phyloP scores from a whole-genome alignment of 2,113 vertebrate species.

The Reinhardtius hippoglossoides region DNA sequence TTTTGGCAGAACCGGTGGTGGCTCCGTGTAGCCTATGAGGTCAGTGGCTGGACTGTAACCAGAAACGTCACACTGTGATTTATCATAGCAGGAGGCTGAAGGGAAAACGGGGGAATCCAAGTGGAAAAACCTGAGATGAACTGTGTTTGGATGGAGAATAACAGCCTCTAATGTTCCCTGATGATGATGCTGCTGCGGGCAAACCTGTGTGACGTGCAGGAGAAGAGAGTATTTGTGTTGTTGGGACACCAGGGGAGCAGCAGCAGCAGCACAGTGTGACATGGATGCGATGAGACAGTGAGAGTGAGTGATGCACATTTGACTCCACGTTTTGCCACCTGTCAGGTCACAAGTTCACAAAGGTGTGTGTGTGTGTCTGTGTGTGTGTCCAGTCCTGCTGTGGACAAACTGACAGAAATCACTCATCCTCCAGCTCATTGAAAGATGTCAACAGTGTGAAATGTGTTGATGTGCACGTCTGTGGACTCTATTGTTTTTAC shows the following conservation, averaged over 20 bases:
- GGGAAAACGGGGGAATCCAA: background rate
- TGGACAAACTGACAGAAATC: constrained; percentile 33
- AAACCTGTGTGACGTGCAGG: background rate
- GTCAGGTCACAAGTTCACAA: constrained; percentile 64
- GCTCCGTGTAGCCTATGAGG: constrained; percentile 22
- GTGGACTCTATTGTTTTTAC: constrained; percentile 8
- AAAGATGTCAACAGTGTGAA: constrained; percentile 1
- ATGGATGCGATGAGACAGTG: constrained; percentile 64
- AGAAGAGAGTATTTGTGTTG: background rate
- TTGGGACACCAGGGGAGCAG: constrained; percentile 14
- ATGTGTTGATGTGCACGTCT: background rate
- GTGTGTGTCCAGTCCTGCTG: background rate
- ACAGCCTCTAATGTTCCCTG: background rate
- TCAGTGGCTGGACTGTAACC: constrained; percentile 47
- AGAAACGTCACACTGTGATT: constrained; percentile 33
- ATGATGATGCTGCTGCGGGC: background rate
- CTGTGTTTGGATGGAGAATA: background rate
- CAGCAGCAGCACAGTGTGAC: background rate
- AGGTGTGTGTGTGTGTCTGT: constrained; percentile 29
- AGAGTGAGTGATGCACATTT: constrained; percentile 61
- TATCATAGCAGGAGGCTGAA: background rate
- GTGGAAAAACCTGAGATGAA: background rate
- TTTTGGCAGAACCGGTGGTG: constrained; percentile 23
- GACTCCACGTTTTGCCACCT: constrained; percentile 62
- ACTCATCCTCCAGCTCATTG: background rate